A percentile compares a stretch with the other conserved stretches of the same genome.
Evolutionary conservation across 2,113 vertebrate species (phyloP).

Genomic region (Apteryx mantelli): DNA sequence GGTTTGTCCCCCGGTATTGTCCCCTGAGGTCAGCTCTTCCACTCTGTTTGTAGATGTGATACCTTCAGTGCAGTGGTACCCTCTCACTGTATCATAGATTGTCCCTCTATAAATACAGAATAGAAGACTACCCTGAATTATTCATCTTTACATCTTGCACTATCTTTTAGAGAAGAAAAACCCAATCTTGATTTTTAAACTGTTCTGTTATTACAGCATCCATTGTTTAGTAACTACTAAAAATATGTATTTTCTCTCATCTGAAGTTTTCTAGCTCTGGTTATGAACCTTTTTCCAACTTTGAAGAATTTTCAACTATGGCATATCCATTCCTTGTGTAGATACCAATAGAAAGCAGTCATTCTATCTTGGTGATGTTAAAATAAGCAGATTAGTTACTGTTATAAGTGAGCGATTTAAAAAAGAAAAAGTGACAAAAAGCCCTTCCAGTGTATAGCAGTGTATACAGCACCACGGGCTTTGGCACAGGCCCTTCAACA

Average conservation of each 20-base stretch:
- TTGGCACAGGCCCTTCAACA: no score
- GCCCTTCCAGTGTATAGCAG: no score
- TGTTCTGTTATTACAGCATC: not conserved
- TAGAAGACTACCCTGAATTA: rapidly evolving
- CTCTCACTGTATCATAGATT: rapidly evolving
- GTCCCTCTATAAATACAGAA: not conserved
- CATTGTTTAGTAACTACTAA: not conserved
- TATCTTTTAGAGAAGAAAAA: rapidly evolving
- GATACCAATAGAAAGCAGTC: no score
- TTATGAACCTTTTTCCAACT: no score
- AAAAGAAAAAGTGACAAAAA: no score
- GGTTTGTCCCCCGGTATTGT: not conserved
- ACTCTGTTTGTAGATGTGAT: not conserved
- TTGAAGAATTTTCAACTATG: no score
- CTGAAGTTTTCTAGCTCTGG: no score
- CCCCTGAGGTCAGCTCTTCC: not conserved
- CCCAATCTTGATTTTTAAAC: not conserved
- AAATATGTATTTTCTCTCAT: not conserved
- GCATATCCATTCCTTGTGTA: no score
- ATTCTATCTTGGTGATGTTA: no score
- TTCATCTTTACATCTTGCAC: not conserved
- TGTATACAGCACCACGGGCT: no score
- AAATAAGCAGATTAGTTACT: no score
- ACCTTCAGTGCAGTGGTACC: rapidly evolving
- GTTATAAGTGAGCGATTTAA: no score